Conservation (phyloP, 2,797 vertebrate genomes). For the Pseudotriccus pelzelni region DNA sequence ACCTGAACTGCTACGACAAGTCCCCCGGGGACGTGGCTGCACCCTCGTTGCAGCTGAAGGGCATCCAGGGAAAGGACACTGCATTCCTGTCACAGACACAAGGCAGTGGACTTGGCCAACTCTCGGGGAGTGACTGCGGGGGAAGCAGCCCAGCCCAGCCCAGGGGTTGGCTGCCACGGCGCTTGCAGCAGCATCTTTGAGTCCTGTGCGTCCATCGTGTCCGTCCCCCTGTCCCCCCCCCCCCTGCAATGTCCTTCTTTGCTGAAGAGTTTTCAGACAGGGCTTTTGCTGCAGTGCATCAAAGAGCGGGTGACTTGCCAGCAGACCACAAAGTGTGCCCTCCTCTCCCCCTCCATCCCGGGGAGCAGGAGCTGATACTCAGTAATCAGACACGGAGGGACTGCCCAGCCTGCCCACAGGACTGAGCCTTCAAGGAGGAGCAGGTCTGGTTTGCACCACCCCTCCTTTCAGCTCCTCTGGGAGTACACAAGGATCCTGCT, state of each 20-base stretch:
- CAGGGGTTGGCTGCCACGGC: slow-evolving; percentile 7
- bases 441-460: background rate
- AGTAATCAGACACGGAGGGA: rapidly evolving
- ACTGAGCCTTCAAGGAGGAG: background rate
- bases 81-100: background rate
- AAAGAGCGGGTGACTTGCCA: slow-evolving; percentile 46
- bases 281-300: slow-evolving; percentile 63
- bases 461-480: background rate
- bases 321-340: background rate
- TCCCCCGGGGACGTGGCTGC: background rate
- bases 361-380: background rate
- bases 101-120: slow-evolving; percentile 10
- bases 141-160: background rate
- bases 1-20: background rate
- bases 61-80: background rate
- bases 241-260: slow-evolving; percentile 35
- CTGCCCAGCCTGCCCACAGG: background rate
- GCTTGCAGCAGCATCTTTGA: slow-evolving; percentile 56
- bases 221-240: background rate
- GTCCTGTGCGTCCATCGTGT: background rate
- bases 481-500: background rate
- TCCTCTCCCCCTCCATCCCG: background rate
- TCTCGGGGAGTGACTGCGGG: background rate
- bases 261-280: background rate
- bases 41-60: background rate